Conservation (phyloP, 1,140 invertebrate species). For the Philopotamus ludificatus region DNA sequence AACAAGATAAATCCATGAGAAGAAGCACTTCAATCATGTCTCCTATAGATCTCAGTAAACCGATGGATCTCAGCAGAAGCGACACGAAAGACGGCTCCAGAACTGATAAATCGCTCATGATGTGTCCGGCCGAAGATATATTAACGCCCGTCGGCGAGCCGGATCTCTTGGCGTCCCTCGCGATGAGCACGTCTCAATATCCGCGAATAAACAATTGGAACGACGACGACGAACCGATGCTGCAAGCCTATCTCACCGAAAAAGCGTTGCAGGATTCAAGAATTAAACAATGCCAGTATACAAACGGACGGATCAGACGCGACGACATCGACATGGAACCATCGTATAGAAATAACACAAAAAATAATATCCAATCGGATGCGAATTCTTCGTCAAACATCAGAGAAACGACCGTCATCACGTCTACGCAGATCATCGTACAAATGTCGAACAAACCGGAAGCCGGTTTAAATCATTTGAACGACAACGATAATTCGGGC, state of each 20-base stretch:
- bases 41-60: conserved; percentile 47
- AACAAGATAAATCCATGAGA: conserved; percentile 23
- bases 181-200: conserved; percentile 63
- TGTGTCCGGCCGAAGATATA: conserved; percentile 53
- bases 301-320: conserved; percentile 29
- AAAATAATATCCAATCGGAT: background rate
- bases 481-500: conserved; percentile 46
- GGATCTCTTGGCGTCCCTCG: conserved; percentile 62
- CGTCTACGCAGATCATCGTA: conserved; percentile 2
- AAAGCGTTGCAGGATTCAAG: conserved; percentile 70
- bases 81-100: conserved; percentile 43
- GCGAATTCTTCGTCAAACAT: background rate
- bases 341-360: conserved; percentile 7
- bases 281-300: conserved; percentile 67
- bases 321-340: conserved; percentile 27
- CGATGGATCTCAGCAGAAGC: conserved; percentile 61
- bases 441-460: conserved; percentile 43
- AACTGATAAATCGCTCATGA: conserved; percentile 5
- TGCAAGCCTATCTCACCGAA: conserved; percentile 75
- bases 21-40: conserved; percentile 3
- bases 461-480: conserved; percentile 45
- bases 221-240: conserved; percentile 61
- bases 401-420: conserved; percentile 8
- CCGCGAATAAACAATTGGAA: conserved; percentile 59
- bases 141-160: conserved; percentile 63